Conservation (phyloP, 2,888 invertebrate genomes). For the Scaptomyza cyrtandrae region DNA sequence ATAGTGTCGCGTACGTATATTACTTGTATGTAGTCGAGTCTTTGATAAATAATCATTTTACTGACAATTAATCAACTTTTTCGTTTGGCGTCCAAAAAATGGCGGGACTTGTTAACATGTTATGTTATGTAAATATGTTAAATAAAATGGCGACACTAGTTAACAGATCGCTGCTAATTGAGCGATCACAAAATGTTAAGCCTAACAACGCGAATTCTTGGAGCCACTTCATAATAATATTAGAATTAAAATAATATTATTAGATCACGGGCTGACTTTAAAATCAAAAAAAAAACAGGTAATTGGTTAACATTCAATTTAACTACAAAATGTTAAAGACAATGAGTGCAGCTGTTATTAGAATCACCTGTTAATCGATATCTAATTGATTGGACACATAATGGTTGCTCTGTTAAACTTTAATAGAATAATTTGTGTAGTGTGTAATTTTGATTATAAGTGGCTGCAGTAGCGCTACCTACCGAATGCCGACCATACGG, state of each 20-base stretch:
- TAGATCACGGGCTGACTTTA: too few species aligned
- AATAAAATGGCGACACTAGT: background rate
- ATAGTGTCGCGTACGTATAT: background rate
- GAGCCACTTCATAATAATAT: background rate
- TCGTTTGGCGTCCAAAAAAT: background rate
- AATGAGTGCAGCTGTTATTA: background rate
- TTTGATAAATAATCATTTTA: background rate
- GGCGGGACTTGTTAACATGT: background rate
- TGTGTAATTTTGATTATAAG: conserved; percentile 25
- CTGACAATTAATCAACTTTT: background rate
- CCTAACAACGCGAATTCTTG: background rate
- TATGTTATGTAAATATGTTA: too few species aligned
- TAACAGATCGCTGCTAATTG: background rate
- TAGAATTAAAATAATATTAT: too few species aligned
- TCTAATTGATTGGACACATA: background rate
- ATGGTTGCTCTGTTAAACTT: background rate
- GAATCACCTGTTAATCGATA: conserved; percentile 2
- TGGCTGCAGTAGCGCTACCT: conserved; percentile 74
- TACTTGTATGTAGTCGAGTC: background rate
- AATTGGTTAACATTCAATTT: background rate
- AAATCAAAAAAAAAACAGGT: background rate
- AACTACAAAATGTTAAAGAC: background rate
- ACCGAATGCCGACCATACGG: conserved; percentile 88
- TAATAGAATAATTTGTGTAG: background rate
- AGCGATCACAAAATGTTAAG: background rate